These are phyloP conservation scores for Staurois parvus DNA, from an alignment of 2,797 vertebrate species.

Conservation along the genomic window DNA sequence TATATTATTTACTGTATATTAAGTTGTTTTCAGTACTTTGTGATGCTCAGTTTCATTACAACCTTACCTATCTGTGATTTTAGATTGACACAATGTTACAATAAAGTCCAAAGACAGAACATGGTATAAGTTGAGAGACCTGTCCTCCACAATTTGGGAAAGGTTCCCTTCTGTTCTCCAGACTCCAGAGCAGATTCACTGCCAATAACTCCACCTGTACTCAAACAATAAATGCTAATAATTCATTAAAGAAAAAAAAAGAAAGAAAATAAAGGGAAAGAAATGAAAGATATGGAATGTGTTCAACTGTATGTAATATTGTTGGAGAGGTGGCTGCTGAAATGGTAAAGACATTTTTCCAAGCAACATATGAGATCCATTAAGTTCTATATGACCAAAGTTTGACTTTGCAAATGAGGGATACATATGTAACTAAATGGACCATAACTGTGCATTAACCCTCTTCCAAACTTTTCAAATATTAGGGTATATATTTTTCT, in stretches of 20 bases:
- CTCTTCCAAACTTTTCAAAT: background rate
- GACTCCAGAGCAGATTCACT: no score
- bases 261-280: background rate
- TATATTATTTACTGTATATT: no score
- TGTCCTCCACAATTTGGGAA: no score
- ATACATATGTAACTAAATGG: slow-evolving; percentile 31
- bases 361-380: slow-evolving; percentile 26
- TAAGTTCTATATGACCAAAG: slow-evolving; percentile 11
- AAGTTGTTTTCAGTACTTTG: no score
- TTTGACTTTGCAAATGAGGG: slow-evolving; percentile 19
- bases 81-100: no score
- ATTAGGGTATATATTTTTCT: background rate
- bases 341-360: background rate
- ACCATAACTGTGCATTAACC: slow-evolving; percentile 13
- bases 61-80: no score
- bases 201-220: no score
- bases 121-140: no score
- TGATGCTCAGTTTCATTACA: no score
- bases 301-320: background rate
- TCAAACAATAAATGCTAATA: background rate
- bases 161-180: no score
- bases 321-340: slow-evolving; percentile 18
- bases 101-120: no score
- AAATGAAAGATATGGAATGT: slow-evolving; percentile 9
- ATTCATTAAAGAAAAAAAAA: background rate